phyloP scores from a whole-genome alignment of 2,797 vertebrate species.

The Epinephelus malabaricus region DNA sequence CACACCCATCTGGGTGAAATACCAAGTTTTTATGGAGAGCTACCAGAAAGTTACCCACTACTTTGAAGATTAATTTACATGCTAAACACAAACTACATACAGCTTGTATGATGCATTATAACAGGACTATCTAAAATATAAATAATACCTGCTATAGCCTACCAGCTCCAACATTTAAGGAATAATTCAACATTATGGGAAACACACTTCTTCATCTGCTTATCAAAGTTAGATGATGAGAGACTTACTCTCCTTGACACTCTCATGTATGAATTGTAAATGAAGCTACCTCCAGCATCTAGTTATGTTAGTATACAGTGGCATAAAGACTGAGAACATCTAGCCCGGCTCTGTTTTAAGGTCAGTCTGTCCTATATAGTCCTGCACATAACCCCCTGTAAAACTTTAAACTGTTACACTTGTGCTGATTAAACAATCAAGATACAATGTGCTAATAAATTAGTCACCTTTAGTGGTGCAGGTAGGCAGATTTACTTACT shows the following conservation, averaged over 20 bases:
- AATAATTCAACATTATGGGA: not conserved
- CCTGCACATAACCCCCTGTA: too few species aligned
- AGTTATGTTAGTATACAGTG: too few species aligned
- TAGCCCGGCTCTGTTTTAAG: too few species aligned
- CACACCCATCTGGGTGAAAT: too few species aligned
- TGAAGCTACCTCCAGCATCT: too few species aligned
- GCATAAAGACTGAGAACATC: too few species aligned
- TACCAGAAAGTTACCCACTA: not conserved
- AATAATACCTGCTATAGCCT: not conserved
- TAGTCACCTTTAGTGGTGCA: not conserved
- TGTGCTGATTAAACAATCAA: too few species aligned
- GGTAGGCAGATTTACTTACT: not conserved
- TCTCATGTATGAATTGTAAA: not conserved
- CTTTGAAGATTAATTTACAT: not conserved
- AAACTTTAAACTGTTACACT: too few species aligned
- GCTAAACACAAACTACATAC: not conserved
- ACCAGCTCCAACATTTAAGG: not conserved
- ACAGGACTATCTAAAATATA: not conserved
- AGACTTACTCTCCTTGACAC: not conserved
- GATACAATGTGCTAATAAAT: too few species aligned
- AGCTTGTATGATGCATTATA: not conserved
- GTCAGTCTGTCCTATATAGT: too few species aligned
- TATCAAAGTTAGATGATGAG: not conserved
- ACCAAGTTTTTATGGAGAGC: not conserved
- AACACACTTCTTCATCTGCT: not conserved